Percentiles rank a stretch among this genome's conserved stretches.
These are phyloP conservation scores for Diadophis punctatus DNA, from an alignment of 2,113 vertebrate genomes.

Conservation along the genomic window DNA sequence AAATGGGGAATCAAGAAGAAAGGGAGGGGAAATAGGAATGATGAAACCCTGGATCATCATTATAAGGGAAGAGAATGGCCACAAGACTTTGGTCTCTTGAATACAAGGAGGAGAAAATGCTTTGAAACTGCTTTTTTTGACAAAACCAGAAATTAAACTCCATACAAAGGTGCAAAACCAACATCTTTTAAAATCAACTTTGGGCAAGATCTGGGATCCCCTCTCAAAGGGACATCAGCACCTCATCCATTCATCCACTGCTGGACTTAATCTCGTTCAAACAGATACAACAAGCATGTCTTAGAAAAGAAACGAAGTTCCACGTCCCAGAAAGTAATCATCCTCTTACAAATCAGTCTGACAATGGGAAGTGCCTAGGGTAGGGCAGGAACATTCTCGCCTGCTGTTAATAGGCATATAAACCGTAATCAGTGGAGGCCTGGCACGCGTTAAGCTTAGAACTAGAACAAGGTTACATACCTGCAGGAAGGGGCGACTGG, in stretches of 20 bases:
- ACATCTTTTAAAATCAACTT: not conserved
- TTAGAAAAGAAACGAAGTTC: not conserved
- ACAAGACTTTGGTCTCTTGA: not conserved
- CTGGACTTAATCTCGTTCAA: not conserved
- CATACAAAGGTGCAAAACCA: not conserved
- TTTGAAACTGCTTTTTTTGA: too few species aligned
- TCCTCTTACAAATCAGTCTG: not conserved
- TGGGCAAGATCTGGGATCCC: not conserved
- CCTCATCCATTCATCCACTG: not conserved
- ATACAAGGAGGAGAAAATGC: not conserved
- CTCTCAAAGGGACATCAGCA: not conserved
- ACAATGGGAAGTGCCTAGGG: not conserved
- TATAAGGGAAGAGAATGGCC: not conserved
- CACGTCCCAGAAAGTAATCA: not conserved
- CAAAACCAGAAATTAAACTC: not conserved
- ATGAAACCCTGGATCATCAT: not conserved
- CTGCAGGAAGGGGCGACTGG: slow-evolving; percentile 64
- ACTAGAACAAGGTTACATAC: slow-evolving; percentile 54
- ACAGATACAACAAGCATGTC: not conserved
- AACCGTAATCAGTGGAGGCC: not conserved
- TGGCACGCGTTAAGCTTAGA: not conserved
- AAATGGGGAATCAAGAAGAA: not conserved
- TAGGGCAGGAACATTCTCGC: not conserved
- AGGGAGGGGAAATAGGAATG: not conserved
- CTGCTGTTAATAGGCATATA: not conserved